Base-by-base conservation (phyloP, 23 tunicate genomes). In the Pegea sp. region DNA sequence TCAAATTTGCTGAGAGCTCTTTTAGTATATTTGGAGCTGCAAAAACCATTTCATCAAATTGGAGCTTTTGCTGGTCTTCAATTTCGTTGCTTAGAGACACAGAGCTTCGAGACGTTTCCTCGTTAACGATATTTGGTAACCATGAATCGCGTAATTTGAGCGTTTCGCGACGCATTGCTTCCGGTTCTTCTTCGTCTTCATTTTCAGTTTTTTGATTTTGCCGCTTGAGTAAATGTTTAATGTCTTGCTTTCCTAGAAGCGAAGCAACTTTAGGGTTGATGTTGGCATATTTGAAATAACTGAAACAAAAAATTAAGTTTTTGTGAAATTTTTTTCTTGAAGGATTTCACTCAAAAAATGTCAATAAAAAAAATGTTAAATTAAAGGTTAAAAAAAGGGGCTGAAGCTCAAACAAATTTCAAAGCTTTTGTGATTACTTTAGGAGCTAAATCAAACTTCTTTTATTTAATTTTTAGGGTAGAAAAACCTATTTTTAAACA, bases 251-350 rank as follows among this genome's bases (percentile, higher is more conserved):
- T 24, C 93, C 93, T 49, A 80, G 71, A 61, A 72, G 71, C 3
- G 93, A 79, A 22, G 93, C 93, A 0, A 80, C 71, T 26, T 80
- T 67, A 3, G 93, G 93, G 49, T 80, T 80, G 29, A 80, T 61
- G 49, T 80, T 80, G 53, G 93, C 93, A 38, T 80, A 80, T 49
- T 80, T 80, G 93, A 80, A 80, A 58, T 80, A 80, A 46, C 93
- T 80, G 74, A 19, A 44, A 25, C 4, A 48, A 4, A 61, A 49
- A 42, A n/a, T n/a, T n/a, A n/a, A n/a, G n/a, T n/a, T n/a, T n/a
- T n/a, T 25, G 11, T 11, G 11, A 51, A 22, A 19, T 19, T 11
- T 24, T 7, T 8, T 56, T 24, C 52, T 23, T 18, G 52, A 31
- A 13, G 20, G 52, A 8, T 31, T 22, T 13, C 56, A 7, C 6